A percentile compares a stretch with the other conserved stretches of the same genome.
These are phyloP conservation scores for Electrophaes corylata DNA, from an alignment of 2,888 invertebrate genomes.

Conservation along the genomic window DNA sequence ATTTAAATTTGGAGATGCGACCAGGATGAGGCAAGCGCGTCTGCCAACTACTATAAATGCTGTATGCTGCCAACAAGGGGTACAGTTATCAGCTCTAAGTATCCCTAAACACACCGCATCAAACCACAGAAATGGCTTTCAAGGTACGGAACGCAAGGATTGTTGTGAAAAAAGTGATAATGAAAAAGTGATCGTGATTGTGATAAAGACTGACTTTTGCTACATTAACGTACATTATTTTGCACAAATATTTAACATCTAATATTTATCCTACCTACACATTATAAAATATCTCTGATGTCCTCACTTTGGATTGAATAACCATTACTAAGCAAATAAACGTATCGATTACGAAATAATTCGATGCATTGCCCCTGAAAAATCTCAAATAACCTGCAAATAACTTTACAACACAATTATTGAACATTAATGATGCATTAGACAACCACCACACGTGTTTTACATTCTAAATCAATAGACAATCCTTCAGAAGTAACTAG, in stretches of 20 bases:
- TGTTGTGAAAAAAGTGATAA: constrained; percentile 43
- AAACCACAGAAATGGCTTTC: constrained; percentile 70
- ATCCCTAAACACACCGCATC: constrained; percentile 68
- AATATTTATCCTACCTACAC: no score
- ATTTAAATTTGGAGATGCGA: constrained; percentile 83
- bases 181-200: constrained; percentile 35
- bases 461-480: constrained; percentile 16
- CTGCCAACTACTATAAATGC: constrained; percentile 72
- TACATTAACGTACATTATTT: no score
- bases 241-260: no score
- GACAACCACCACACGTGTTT: constrained; percentile 11
- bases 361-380: constrained; percentile 4
- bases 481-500: no score
- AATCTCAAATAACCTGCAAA: constrained; percentile 19
- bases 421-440: constrained; percentile 21
- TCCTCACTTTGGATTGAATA: constrained; percentile 12
- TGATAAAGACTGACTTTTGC: no score
- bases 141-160: constrained; percentile 68
- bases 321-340: not conserved
- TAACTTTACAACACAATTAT: constrained; percentile 13
- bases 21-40: constrained; percentile 78
- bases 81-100: constrained; percentile 74
- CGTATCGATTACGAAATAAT: constrained; percentile 13
- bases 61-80: constrained; percentile 62
- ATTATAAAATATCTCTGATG: no score